Evolutionary conservation across 2,888 invertebrate species (phyloP), one percentile per base, ranked within the genome.

Genomic region (Noctua janthina): DNA sequence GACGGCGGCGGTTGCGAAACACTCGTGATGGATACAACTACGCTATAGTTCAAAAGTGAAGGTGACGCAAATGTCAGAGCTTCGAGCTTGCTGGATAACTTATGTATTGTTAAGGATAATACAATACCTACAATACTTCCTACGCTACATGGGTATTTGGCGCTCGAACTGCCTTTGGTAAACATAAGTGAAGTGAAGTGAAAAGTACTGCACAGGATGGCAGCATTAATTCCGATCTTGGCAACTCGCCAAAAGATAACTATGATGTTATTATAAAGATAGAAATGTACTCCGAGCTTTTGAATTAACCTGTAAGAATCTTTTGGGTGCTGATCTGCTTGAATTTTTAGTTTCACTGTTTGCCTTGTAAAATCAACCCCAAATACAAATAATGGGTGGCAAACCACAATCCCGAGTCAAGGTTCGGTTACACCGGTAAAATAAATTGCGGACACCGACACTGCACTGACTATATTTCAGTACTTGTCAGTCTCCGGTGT

Each of bases 11-110:
- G 73, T 87, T 87, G 78, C 85, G 75, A 77, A 77, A 86, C 77
- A 46, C 23, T 88, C 88, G 83, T 86, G 83, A 88, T 86, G 76
- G 59, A 80, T 83, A 80, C 69, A 73, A 74, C 39, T 54, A 71
- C 75, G 77, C 67, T 90, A 92, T 92, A 94, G 92, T 91, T 93
- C 93, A 94, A 93, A 94, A 94, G 95, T 94, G 95, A 95, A 95
- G 95, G 95, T 93, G 90, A 93, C 80, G 84, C 81, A 92, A 93
- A 93, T 93, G 91, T 89, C 86, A 76, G 73, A 90, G 87, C 90
- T 88, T 85, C 75, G 75, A n/a, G 82, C 86, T 87, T 79, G 68
- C 39, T 51, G 62, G 39, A 69, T 64, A 66, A 49, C 73, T 54
- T 70, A 43, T 1, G 62, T 79, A 80, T 84, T 87, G 84, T 85